Evolutionary conservation across 1,140 invertebrate species (phyloP), one percentile per base, ranked within the genome.

Genomic region (Delia radicum): DNA sequence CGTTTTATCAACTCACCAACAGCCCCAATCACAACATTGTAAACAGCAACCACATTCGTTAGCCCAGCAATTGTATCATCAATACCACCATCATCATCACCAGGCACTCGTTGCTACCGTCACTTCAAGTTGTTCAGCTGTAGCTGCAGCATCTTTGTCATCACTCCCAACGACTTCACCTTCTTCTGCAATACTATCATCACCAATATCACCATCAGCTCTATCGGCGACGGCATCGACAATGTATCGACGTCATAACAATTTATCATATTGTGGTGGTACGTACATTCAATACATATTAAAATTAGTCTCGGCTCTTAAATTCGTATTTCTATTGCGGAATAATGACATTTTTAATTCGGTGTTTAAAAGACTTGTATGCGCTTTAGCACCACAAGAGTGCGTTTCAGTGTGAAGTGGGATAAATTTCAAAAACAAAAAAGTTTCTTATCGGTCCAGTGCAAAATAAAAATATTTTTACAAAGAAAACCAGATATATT

Each of bases 181-280:
- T 65, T 15, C 62, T 5, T 61, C 63, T 74, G 61, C 33, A 76
- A 75, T 69, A 71, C 77, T 69, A 65, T 76, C 55, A 65, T 76
- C 55, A 76, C 48, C 48, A 55, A 18, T 55, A 21, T n/a, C 71
- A 27, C 27, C n/a, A n/a, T n/a, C 46, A 21, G n/a, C 13, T 33
- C 46, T 69, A 37, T 77, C 77, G 73, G 74, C 81, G n/a, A 75
- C 79, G 75, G 75, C 78, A 42, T 48, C 76, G n/a, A 83, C 77
- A 37, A 85, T 85, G 84, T 85, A 85, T 75, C 72, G 84, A 62
- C 84, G 84, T 55, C 84, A 85, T 78, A 85, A 85, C 76, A 84
- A 85, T 75, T 77, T 85, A 73, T 84, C 84, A 75, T 85, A 85
- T 77, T 85, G 84, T 76, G 82, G 82, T 78, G 84, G 84, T 85